A percentile compares a stretch with the other conserved stretches of the same genome.
Evolutionary conservation across 2,888 invertebrate species (phyloP).

Genomic region (Nesidiocoris tenuis): DNA sequence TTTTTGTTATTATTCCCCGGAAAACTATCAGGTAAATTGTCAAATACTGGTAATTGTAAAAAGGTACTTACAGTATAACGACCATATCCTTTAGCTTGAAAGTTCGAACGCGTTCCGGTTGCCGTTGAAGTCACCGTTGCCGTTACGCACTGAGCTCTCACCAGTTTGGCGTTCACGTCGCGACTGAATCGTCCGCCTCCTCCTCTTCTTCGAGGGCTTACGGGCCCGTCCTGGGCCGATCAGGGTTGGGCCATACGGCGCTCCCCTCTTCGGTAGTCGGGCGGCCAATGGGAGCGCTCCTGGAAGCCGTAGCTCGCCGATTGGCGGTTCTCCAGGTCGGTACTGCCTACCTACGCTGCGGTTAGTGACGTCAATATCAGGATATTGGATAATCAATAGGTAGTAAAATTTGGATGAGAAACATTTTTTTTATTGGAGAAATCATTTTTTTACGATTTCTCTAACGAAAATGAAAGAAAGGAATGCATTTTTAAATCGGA

Average conservation of each 20-base stretch:
- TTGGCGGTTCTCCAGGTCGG: not conserved
- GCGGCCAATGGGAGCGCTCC: constrained; percentile 21
- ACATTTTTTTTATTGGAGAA: no score
- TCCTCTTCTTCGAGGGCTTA: not conserved
- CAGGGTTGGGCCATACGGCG: constrained; percentile 7
- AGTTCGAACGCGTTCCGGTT: not conserved
- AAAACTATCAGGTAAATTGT: no score
- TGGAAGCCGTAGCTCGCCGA: not conserved
- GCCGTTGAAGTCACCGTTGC: not conserved
- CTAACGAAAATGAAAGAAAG: no score
- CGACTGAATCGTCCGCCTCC: constrained; percentile 21
- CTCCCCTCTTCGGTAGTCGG: constrained; percentile 8
- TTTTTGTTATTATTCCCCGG: no score
- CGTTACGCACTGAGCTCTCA: not conserved
- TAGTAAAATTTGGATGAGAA: no score
- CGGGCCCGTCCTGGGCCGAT: no score
- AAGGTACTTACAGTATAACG: constrained; percentile 41
- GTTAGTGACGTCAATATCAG: no score
- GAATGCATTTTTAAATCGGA: no score
- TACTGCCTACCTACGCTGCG: not conserved
- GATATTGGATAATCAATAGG: no score
- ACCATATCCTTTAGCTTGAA: constrained; percentile 39
- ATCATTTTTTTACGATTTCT: no score
- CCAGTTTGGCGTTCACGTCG: constrained; percentile 24
- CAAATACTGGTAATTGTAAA: no score